A percentile compares a stretch with the other conserved stretches of the same genome.
Conservation (phyloP, 2,113 vertebrate species). For the Sinocyclocheilus anshuiensis region DNA sequence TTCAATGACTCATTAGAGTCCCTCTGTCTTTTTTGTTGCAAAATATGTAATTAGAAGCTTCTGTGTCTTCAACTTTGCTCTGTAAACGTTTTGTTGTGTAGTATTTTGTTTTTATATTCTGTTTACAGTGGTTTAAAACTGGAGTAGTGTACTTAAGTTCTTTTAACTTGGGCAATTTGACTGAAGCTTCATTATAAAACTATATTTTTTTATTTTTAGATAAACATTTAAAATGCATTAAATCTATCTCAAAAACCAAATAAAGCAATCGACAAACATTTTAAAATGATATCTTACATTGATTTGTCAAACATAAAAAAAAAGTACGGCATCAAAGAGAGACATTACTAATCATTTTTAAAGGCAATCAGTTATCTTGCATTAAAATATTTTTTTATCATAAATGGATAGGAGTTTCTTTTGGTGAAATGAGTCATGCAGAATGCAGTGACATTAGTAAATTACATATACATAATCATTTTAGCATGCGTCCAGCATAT, state of each 20-base stretch:
- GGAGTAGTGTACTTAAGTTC: neutral
- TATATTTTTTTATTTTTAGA: neutral
- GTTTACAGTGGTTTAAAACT: neutral
- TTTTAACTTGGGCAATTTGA: neutral
- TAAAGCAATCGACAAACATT: neutral
- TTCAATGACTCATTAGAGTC: neutral
- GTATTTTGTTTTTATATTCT: too few species aligned
- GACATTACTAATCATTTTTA: neutral
- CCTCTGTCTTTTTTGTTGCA: neutral
- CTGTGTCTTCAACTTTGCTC: neutral
- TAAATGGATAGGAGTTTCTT: neutral
- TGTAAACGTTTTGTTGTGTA: neutral
- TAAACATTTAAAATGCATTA: neutral
- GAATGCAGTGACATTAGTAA: neutral
- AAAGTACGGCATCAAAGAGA: neutral
- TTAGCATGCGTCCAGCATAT: neutral
- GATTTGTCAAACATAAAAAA: constrained; percentile 39
- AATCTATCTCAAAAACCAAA: neutral
- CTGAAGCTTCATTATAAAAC: neutral
- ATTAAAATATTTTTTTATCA: neutral
- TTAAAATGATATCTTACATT: neutral
- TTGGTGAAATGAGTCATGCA: neutral
- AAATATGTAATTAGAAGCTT: neutral
- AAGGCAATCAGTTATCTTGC: too few species aligned
- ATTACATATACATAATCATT: neutral